These are phyloP conservation scores for Sympetrum striolatum DNA, from an alignment of 2,888 invertebrate species.

Conservation along the genomic window DNA sequence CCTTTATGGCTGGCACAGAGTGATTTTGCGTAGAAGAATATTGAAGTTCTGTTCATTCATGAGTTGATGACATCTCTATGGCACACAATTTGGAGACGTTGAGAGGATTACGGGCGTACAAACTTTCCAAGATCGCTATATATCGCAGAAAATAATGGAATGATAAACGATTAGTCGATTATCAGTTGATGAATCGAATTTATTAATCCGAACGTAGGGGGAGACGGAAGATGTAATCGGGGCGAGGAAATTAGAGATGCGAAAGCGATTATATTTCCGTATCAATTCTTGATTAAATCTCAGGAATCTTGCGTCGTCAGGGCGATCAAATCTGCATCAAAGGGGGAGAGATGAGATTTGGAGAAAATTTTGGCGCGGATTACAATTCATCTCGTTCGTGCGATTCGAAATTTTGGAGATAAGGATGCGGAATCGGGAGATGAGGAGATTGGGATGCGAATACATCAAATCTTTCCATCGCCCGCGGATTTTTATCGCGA, in stretches of 20 bases:
- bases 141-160: no score
- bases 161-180: neutral
- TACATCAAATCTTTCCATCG: neutral
- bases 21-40: no score
- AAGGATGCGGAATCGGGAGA: neutral
- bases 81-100: no score
- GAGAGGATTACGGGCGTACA: no score
- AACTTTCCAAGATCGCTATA: no score
- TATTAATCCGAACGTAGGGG: neutral
- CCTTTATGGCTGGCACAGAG: no score
- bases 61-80: no score
- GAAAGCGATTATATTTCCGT: neutral
- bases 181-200: neutral
- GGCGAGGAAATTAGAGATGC: neutral
- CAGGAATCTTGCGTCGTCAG: neutral
- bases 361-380: neutral
- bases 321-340: neutral
- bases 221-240: neutral
- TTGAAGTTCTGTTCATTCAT: no score
- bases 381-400: neutral
- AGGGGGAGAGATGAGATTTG: neutral
- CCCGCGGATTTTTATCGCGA: neutral
- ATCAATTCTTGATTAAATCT: neutral
- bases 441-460: neutral
- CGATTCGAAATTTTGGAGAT: neutral